A percentile compares a stretch with the other conserved stretches of the same genome.
Evolutionary conservation across 2,113 vertebrate genomes (phyloP).

Genomic region (Cheilinus undulatus): DNA sequence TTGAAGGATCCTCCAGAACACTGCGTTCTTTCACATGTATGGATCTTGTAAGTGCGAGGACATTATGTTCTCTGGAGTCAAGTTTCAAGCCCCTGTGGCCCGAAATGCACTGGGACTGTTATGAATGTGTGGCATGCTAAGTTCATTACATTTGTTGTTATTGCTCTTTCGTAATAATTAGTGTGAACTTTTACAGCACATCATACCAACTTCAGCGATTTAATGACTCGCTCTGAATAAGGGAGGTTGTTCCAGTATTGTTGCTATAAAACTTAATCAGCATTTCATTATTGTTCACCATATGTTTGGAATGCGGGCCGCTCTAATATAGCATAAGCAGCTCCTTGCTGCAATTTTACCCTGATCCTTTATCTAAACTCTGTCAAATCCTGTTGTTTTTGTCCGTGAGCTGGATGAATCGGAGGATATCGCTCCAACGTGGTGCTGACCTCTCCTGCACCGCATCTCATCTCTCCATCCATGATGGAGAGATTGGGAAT

Average conservation of each 20-base stretch:
- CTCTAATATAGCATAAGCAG: constrained; percentile 1
- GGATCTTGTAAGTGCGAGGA: constrained; percentile 42
- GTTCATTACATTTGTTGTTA: constrained; percentile 16
- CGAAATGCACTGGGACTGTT: constrained; percentile 23
- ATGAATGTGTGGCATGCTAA: constrained; percentile 28
- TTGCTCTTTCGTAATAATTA: constrained; percentile 12
- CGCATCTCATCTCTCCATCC: too few relatives aligned
- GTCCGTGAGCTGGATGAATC: constrained; percentile 12
- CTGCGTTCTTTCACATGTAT: constrained; percentile 35
- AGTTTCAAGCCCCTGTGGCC: constrained; percentile 40
- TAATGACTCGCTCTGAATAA: constrained; percentile 10
- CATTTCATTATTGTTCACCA: constrained; percentile 30
- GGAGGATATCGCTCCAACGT: constrained; percentile 2
- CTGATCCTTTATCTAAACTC: constrained; percentile 40
- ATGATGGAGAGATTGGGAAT: constrained; percentile 46
- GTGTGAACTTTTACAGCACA: neutral
- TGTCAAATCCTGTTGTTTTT: constrained; percentile 26
- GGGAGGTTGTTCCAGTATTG: neutral
- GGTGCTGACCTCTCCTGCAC: constrained; percentile 21
- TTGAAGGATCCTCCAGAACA: constrained; percentile 35
- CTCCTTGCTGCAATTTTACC: constrained; percentile 45
- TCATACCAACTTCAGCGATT: neutral
- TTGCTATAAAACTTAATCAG: constrained; percentile 28
- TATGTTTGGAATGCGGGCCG: constrained; percentile 23
- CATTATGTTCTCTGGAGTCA: constrained; percentile 53